Evolutionary conservation across 1,140 invertebrate species (phyloP).

Genomic region (Propsilocerus akamusi): DNA sequence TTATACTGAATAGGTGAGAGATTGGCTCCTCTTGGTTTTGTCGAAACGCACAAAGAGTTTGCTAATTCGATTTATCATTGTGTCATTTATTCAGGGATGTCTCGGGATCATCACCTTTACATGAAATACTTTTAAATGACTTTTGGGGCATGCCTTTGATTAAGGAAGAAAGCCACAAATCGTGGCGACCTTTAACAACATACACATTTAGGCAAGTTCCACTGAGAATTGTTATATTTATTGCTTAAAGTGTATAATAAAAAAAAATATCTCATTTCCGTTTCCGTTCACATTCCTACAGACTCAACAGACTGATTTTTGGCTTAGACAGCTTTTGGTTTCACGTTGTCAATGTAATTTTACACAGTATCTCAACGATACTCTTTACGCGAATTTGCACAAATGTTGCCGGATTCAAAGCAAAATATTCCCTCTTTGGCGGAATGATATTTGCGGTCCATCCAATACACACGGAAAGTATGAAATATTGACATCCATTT

Average conservation of each 20-base stretch:
- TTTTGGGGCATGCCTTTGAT: not conserved
- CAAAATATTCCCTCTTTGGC: constrained; percentile 42
- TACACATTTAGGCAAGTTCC: not conserved
- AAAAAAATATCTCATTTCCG: too few relatives aligned
- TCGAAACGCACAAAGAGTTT: too few relatives aligned
- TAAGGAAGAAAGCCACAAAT: not conserved
- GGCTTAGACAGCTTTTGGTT: constrained; percentile 53
- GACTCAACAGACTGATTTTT: constrained; percentile 45
- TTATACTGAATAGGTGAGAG: not conserved
- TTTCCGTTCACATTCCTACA: too few relatives aligned
- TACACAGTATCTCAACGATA: constrained; percentile 50
- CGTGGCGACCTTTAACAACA: not conserved
- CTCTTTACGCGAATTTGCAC: constrained; percentile 50
- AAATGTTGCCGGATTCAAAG: constrained; percentile 37
- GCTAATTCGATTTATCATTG: too few relatives aligned
- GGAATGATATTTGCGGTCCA: constrained; percentile 70
- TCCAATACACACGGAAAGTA: constrained; percentile 78
- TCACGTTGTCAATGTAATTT: constrained; percentile 49
- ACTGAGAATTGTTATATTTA: too few relatives aligned
- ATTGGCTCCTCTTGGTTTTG: too few relatives aligned
- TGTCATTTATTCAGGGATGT: too few relatives aligned
- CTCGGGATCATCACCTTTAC: not conserved
- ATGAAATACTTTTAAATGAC: not conserved
- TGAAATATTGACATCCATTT: constrained; percentile 19
- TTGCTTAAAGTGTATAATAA: too few relatives aligned